Evolutionary conservation across 2,797 vertebrate genomes (phyloP).

Genomic region (Danio tinwini): DNA sequence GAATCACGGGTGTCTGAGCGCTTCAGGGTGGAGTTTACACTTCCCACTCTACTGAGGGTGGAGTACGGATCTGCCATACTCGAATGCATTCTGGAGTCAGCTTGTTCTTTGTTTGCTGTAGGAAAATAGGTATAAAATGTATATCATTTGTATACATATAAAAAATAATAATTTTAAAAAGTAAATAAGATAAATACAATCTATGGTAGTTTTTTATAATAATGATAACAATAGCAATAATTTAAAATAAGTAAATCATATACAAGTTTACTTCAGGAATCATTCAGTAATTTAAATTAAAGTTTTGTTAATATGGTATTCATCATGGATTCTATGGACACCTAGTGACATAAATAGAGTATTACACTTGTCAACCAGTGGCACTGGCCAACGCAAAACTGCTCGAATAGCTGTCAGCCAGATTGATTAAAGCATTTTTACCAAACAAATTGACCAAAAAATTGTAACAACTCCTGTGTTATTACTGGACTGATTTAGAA

Average conservation of each 20-base stretch:
- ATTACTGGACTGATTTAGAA: too few species aligned
- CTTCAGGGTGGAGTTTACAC: constrained; percentile 65
- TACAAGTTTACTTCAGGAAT: background rate
- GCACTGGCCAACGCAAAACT: background rate
- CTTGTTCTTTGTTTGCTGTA: constrained; percentile 71
- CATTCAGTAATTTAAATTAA: background rate
- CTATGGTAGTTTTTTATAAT: background rate
- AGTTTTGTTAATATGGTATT: background rate
- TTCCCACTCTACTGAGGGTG: constrained; percentile 76
- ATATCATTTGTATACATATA: background rate
- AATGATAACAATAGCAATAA: background rate
- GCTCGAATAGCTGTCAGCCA: background rate
- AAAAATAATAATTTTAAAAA: background rate
- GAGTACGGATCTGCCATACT: constrained; percentile 80
- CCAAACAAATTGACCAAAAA: background rate
- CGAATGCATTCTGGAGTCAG: constrained; percentile 70
- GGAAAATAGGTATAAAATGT: constrained; percentile 15
- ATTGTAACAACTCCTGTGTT: too few species aligned
- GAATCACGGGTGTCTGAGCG: constrained; percentile 80
- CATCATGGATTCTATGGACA: background rate
- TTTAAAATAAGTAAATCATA: background rate
- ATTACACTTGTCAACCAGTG: background rate
- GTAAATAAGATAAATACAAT: background rate
- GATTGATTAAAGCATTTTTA: background rate
- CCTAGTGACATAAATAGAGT: background rate